Evolutionary conservation across 2,888 invertebrate genomes (phyloP), one percentile per base, ranked within the genome.

Genomic region (Mythimna impura): DNA sequence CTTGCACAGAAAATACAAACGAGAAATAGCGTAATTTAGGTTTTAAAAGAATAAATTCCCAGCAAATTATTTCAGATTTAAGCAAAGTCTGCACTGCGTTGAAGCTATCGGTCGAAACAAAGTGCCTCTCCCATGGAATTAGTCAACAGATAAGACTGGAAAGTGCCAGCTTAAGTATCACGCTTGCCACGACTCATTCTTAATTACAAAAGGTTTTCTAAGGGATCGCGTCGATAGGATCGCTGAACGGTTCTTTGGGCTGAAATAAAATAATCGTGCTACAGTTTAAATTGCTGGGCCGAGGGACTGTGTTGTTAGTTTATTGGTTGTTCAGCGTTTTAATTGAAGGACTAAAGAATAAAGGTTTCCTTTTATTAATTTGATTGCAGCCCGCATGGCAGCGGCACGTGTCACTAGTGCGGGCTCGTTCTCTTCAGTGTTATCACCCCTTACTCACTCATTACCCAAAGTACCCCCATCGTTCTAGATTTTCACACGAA

Each of bases 401-500:
- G 82, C 90, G 89, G 88, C 94, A 91, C 93, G 93, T 91, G 94
- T 79, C 91, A 36, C 25, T 71, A 74, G 86, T 90, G 90, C 91
- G 91, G 89, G 89, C 71, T 36, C 79, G 75, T 82, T 86, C 78
- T 86, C 77, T 73, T 62, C 76, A 73, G 72, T 85, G 88, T 91
- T 93, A 93, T 94, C 94, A 93, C 89, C 93, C 93, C 90, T 84
- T 88, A 80, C 80, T 82, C 66, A 87, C 84, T 85, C 86, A 89
- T 92, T 91, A 81, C 60, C 71, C 83, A 80, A 74, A 91, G 90
- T 92, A 91, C 95, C 95, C 95, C 85, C 90, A 95, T 95, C 87
- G 90, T 87, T 90, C 92, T 93, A 92, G 89, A 94, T 94, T 93
- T 93, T 93, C 94, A 94, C 93, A 93, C 90, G 90, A 86, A 86